These are phyloP conservation scores for Brassicogethes aeneus DNA, from an alignment of 2,888 invertebrate species.

Conservation along the genomic window DNA sequence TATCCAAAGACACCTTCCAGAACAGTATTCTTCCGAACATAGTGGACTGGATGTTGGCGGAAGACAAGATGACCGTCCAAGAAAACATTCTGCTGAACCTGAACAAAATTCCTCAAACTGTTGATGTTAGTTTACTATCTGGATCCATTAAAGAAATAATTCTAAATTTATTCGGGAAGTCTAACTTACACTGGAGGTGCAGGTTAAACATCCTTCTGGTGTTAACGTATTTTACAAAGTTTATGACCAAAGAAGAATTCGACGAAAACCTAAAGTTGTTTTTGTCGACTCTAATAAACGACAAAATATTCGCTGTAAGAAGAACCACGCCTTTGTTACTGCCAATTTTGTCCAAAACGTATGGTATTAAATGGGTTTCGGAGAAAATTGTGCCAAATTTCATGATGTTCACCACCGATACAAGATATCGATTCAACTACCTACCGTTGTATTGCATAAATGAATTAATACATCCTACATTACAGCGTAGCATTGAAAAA, in stretches of 20 bases:
- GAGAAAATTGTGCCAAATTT: constrained; percentile 29
- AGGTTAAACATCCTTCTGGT: constrained; percentile 32
- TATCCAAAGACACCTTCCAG: constrained; percentile 28
- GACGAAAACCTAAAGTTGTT: constrained; percentile 29
- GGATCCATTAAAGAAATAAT: constrained; percentile 28
- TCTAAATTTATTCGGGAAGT: constrained; percentile 27
- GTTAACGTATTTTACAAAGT: constrained; percentile 30
- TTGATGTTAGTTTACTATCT: constrained; percentile 26
- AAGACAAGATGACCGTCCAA: constrained; percentile 27
- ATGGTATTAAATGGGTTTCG: constrained; percentile 32
- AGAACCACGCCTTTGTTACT: constrained; percentile 32
- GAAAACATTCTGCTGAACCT: constrained; percentile 33
- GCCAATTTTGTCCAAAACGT: constrained; percentile 32
- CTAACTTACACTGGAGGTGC: constrained; percentile 33
- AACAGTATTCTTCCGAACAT: constrained; percentile 31
- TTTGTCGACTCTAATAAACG: constrained; percentile 31
- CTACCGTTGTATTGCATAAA: constrained; percentile 32
- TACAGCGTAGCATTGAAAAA: constrained; percentile 14
- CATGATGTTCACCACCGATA: constrained; percentile 26
- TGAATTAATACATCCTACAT: constrained; percentile 32
- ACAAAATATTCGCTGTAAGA: constrained; percentile 32
- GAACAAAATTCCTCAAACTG: constrained; percentile 28
- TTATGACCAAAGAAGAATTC: constrained; percentile 30
- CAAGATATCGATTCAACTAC: constrained; percentile 30
- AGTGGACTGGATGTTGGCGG: constrained; percentile 27